Conservation (phyloP, 2,888 invertebrate species). For the Drosophila imparisetae region DNA sequence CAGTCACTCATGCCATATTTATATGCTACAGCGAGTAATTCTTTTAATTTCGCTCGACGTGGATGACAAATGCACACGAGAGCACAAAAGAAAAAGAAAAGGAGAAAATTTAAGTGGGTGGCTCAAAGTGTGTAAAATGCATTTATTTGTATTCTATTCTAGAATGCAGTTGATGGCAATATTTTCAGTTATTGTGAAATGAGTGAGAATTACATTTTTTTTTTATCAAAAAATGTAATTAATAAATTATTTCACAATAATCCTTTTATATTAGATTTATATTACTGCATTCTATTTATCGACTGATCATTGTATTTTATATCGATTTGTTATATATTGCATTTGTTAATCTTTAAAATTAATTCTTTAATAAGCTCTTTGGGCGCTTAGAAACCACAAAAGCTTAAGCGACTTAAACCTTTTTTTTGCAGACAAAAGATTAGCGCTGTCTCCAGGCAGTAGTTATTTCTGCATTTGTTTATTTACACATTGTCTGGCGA, state of each 20-base stretch:
- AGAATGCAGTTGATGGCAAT: neutral
- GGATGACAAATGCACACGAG: conserved; percentile 35
- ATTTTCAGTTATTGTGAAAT: neutral
- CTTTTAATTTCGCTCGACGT: conserved; percentile 14
- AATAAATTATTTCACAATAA: no score
- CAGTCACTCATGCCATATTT: conserved; percentile 65
- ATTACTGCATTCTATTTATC: neutral
- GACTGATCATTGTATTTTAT: neutral
- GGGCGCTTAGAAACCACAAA: neutral
- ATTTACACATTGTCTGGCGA: conserved; percentile 37
- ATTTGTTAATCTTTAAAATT: neutral
- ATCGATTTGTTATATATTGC: neutral
- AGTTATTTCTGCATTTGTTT: conserved; percentile 53
- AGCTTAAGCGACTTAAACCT: neutral
- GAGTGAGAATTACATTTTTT: neutral
- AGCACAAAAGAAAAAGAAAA: neutral
- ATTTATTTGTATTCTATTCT: neutral
- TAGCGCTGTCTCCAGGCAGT: conserved; percentile 22
- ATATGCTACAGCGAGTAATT: conserved; percentile 35
- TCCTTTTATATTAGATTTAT: neutral
- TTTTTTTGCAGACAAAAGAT: conserved; percentile 12
- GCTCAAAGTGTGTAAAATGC: neutral
- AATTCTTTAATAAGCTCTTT: neutral
- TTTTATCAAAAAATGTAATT: neutral
- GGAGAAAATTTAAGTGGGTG: conserved; percentile 2